Conservation (phyloP, 2,797 vertebrate genomes). For the Galago senegalensis region DNA sequence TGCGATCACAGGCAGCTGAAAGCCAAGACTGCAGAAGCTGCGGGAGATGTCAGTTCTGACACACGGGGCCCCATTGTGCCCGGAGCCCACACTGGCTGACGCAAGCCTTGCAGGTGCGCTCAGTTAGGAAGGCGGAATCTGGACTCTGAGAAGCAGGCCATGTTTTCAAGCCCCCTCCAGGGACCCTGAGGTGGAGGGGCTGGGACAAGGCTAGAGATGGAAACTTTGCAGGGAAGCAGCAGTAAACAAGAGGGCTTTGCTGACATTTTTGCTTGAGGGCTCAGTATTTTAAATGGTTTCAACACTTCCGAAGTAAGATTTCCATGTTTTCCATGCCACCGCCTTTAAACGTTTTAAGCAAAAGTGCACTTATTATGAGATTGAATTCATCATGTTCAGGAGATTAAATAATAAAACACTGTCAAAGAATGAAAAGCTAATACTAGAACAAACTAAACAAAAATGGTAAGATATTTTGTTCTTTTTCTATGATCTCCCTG, state of each 20-base stretch:
- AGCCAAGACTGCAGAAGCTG: slow-evolving; percentile 48
- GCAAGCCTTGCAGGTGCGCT: slow-evolving; percentile 48
- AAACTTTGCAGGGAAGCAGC: neutral
- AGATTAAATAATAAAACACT: neutral
- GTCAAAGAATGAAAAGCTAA: slow-evolving; percentile 43
- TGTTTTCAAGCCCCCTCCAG: neutral
- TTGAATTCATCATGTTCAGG: slow-evolving; percentile 53
- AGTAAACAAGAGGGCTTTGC: neutral
- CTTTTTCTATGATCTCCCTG: neutral
- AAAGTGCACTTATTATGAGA: slow-evolving; percentile 56
- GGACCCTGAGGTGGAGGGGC: neutral
- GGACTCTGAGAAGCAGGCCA: neutral
- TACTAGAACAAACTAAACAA: slow-evolving; percentile 33
- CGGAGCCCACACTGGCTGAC: slow-evolving; percentile 17
- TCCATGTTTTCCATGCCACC: slow-evolving; percentile 13
- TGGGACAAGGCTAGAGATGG: neutral
- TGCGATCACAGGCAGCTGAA: slow-evolving; percentile 62
- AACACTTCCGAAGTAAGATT: slow-evolving; percentile 46
- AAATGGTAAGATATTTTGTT: slow-evolving; percentile 2
- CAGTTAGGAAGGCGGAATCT: slow-evolving; percentile 9
- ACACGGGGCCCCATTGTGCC: neutral
- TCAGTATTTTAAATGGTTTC: slow-evolving; percentile 51
- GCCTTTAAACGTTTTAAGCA: slow-evolving; percentile 31
- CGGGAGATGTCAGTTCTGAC: slow-evolving; percentile 70
- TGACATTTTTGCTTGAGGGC: slow-evolving; percentile 17